Conservation (phyloP, 1,140 invertebrate species). For the Orius insidiosus region DNA sequence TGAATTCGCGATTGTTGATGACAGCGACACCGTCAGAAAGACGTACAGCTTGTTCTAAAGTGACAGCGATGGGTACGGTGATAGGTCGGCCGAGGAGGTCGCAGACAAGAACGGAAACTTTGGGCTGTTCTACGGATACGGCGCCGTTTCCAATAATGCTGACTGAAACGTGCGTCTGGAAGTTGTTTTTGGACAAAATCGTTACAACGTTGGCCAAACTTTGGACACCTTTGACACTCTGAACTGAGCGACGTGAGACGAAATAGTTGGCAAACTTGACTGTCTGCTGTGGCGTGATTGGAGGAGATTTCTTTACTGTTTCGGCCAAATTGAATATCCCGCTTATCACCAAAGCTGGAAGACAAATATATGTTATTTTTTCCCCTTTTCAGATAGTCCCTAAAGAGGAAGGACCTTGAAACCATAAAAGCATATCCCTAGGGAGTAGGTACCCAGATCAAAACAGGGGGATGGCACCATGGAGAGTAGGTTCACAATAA, state of each 20-base stretch:
- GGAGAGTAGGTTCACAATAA: too few species aligned
- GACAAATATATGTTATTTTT: too few species aligned
- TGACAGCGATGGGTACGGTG: slow-evolving; percentile 38
- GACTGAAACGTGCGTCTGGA: slow-evolving; percentile 55
- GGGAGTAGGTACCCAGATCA: too few species aligned
- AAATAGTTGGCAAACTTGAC: slow-evolving; percentile 86
- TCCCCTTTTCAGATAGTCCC: too few species aligned
- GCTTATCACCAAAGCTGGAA: slow-evolving; percentile 51
- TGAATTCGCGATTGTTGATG: slow-evolving; percentile 44
- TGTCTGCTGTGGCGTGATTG: slow-evolving; percentile 56
- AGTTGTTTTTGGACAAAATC: slow-evolving; percentile 46
- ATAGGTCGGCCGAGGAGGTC: slow-evolving; percentile 70
- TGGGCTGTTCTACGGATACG: slow-evolving; percentile 49
- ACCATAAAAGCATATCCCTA: too few species aligned
- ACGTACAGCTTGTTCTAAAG: slow-evolving; percentile 55
- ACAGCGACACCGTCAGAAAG: slow-evolving; percentile 58
- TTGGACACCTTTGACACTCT: slow-evolving; percentile 62
- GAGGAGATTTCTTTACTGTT: slow-evolving; percentile 46
- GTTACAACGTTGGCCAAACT: slow-evolving; percentile 63
- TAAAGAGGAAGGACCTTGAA: too few species aligned
- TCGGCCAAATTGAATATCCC: slow-evolving; percentile 55
- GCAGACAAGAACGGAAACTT: slow-evolving; percentile 56
- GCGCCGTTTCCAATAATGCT: slow-evolving; percentile 52
- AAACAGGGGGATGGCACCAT: too few species aligned
- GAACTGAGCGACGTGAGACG: slow-evolving; percentile 73